These are phyloP conservation scores for Presbytis comata DNA, from an alignment of 2,797 vertebrate species.

Conservation along the genomic window DNA sequence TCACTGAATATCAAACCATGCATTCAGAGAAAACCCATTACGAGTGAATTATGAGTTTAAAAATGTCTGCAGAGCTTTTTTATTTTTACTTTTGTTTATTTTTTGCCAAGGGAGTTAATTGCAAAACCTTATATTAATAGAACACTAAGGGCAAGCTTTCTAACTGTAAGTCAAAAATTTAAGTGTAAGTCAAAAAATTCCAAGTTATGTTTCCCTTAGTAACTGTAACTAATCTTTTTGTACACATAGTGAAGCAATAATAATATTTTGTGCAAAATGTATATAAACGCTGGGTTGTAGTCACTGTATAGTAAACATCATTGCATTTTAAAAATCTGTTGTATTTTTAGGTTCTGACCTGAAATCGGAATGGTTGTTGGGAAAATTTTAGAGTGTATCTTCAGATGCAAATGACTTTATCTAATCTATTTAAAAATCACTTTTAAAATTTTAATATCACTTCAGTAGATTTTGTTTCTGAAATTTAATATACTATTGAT, in stretches of 20 bases:
- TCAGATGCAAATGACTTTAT: not conserved
- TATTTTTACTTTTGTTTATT: constrained; percentile 38
- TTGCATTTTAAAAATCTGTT: not conserved
- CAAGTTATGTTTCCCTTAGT: constrained; percentile 41
- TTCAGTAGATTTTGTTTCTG: not conserved
- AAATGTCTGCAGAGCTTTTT: constrained; percentile 35
- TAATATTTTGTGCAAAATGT: constrained; percentile 53
- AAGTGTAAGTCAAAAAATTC: constrained; percentile 58
- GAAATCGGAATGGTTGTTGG: not conserved
- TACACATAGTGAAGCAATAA: constrained; percentile 45
- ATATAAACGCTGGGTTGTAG: constrained; percentile 25
- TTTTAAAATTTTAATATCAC: constrained; percentile 11
- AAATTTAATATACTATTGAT: not conserved
- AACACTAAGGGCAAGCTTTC: constrained; percentile 53
- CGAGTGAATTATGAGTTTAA: constrained; percentile 42
- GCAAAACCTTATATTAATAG: constrained; percentile 38
- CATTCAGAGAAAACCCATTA: constrained; percentile 61
- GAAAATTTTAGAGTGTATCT: not conserved
- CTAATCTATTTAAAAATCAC: not conserved
- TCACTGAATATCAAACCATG: constrained; percentile 49
- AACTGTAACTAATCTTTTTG: constrained; percentile 39
- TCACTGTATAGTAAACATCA: not conserved
- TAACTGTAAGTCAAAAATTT: constrained; percentile 56
- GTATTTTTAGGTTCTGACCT: constrained; percentile 17
- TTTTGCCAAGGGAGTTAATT: constrained; percentile 61